Base-by-base conservation (phyloP, 2,888 invertebrate genomes). In the Phalangium opilio region DNA sequence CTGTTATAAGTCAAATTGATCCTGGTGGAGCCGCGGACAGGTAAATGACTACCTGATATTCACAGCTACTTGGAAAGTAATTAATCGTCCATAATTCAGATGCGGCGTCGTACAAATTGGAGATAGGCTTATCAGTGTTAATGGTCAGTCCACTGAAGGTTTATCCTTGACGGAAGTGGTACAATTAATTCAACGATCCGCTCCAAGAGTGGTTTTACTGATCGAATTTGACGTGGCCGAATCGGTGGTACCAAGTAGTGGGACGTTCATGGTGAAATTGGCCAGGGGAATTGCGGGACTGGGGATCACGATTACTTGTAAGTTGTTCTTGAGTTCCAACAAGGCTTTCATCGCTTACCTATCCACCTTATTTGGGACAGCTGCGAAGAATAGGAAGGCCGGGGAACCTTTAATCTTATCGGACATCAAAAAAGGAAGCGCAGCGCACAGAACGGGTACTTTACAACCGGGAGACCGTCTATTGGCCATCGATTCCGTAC, bases 161-260 rank as follows among this genome's bases (percentile, higher is more conserved):
- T 52, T 64, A 42, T 61, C 65, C 2, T 57, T 68, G 12, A 66
- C 66, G 27, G 67, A 70, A 50, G 64, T 67, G 2, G 64, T 62
- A 43, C 60, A 62, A 44, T 56, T 68, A 51, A 58, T 71, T 38
- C 57, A 60, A 35, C 63, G 66, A 21, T 62, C 64, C n/a, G 60
- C 62, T 44, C 60, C 61, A 3, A 60, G 81, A 69, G 73, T 89
- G 36, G 79, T 79, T 40, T 64, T 91, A 38, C 81, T 83, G 58
- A 75, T 84, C 1, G 89, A 90, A 63, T 90, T 90, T 65, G 86
- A 84, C 67, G 85, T 90, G 65, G 83, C 86, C 10, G 89, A 90
- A 56, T 78, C 86, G 0, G 86, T 90, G 40, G 83, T 89, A 54
- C 87, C 90, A 2, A 81, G 84, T 4, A 83, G 84, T 58, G 90